Evolutionary conservation across 2,797 vertebrate species (phyloP), one percentile per base, ranked within the genome.

Genomic region (Cottoperca gobio): DNA sequence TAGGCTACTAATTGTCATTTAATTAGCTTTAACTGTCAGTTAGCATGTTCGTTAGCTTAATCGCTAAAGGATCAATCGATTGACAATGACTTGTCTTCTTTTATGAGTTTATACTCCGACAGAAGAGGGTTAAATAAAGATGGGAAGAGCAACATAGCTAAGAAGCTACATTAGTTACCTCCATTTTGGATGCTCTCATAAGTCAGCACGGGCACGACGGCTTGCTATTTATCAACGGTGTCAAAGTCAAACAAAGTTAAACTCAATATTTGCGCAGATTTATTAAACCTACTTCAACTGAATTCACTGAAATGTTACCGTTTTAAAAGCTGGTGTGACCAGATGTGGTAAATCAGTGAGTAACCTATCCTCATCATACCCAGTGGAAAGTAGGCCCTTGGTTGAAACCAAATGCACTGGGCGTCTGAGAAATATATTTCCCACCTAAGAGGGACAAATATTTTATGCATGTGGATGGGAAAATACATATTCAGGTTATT

Each of bases 401-500:
- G 55, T 61, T 66, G 46, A 39, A 72, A 58, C 57, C 54, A 26
- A 55, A 67, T n/a, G 13, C 31, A 52, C 26, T 31, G 14, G 26
- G 14, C 8, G 21, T 63, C 57, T 43, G 57, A 67, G 42, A 70
- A 49, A 61, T 40, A 58, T 33, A 77, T 78, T 78, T 64, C 61
- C 79, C 39, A 39, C 72, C 43, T 42, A 48, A 64, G 54, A 49
- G 43, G 28, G 49, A 49, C 67, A 79, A 75, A 82, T 76, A 75
- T 73, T 67, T 70, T 42, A 72, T 75, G 48, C 71, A 73, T 53
- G 26, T 64, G 61, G 73, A 79, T 39, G 46, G 46, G 63, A 79
- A 89, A 84, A 83, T 75, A 72, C 55, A 87, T 84, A 78, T 85
- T 86, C 66, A 61, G 60, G 82, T 84, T 48, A 80, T 88, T 88